A percentile compares a stretch with the other conserved stretches of the same genome.
These are phyloP conservation scores for Drosophila hydei DNA, from an alignment of 1,140 invertebrate genomes.

Conservation along the genomic window DNA sequence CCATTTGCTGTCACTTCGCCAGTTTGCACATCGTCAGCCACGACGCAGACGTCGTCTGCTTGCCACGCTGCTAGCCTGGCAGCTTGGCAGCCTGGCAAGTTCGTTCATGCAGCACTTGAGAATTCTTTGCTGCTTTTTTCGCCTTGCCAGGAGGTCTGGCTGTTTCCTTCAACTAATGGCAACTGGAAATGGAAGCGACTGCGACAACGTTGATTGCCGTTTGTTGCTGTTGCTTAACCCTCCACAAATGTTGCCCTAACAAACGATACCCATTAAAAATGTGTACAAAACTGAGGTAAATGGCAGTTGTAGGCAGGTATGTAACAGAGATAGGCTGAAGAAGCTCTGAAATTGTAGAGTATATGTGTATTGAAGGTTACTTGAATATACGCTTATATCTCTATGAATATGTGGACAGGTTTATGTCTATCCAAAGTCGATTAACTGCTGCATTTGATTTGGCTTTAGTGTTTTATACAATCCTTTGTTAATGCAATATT, in stretches of 20 bases:
- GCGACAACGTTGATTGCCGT: constrained; percentile 60
- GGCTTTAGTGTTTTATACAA: too few relatives aligned
- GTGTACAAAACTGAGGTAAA: not conserved
- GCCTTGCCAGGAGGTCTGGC: constrained; percentile 23
- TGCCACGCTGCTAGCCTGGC: not conserved
- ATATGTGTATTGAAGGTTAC: too few relatives aligned
- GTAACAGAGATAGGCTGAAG: not conserved
- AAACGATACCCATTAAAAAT: not conserved
- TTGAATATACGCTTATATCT: too few relatives aligned
- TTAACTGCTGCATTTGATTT: too few relatives aligned
- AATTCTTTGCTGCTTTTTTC: constrained; percentile 31
- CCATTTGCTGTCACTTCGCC: constrained; percentile 81
- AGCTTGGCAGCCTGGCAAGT: constrained; percentile 57
- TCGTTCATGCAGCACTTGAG: constrained; percentile 71
- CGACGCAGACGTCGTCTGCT: constrained; percentile 26
- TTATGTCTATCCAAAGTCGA: too few relatives aligned
- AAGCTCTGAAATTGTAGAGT: too few relatives aligned
- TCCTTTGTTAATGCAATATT: too few relatives aligned
- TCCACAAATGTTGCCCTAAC: constrained; percentile 25
- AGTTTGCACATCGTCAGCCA: constrained; percentile 79
- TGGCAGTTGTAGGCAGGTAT: not conserved
- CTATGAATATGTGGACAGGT: too few relatives aligned
- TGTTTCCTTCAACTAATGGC: constrained; percentile 63
- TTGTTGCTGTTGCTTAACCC: constrained; percentile 37
- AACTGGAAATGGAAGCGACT: constrained; percentile 74